These are phyloP conservation scores for Hippocampus zosterae DNA, from an alignment of 2,113 vertebrate species.

Conservation along the genomic window DNA sequence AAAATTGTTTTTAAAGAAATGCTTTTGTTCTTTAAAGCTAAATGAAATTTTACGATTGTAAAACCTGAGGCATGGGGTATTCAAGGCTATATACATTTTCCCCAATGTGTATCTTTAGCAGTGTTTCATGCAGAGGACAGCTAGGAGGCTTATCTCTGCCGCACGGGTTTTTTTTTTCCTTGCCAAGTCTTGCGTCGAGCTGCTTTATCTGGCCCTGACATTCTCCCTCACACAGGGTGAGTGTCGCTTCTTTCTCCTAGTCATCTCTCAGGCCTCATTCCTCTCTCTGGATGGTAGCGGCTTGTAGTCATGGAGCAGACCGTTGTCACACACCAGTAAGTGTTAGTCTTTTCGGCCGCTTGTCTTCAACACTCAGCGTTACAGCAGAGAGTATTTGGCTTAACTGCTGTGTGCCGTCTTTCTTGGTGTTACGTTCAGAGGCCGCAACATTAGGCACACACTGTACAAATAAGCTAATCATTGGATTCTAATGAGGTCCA, in stretches of 20 bases:
- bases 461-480: too few relatives aligned
- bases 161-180: slow-evolving; percentile 23
- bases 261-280: slow-evolving; percentile 35
- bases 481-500: too few relatives aligned
- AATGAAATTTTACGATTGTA: too few relatives aligned
- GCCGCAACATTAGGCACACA: neutral
- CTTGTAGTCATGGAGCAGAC: slow-evolving; percentile 55
- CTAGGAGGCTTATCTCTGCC: slow-evolving; percentile 60
- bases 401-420: slow-evolving; percentile 7
- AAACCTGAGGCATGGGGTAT: too few relatives aligned
- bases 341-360: slow-evolving; percentile 27
- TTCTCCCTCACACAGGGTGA: slow-evolving; percentile 53
- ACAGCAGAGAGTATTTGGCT: slow-evolving; percentile 21
- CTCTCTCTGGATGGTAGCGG: slow-evolving; percentile 38
- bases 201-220: slow-evolving; percentile 58
- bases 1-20: too few relatives aligned
- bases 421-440: neutral
- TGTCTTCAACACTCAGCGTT: slow-evolving; percentile 29
- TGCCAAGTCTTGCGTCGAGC: slow-evolving; percentile 40
- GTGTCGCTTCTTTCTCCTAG: slow-evolving; percentile 32
- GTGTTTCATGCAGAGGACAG: slow-evolving; percentile 39
- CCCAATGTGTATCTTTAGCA: slow-evolving; percentile 36
- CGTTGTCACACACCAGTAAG: slow-evolving; percentile 63
- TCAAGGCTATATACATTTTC: too few relatives aligned
- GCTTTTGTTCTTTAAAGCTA: too few relatives aligned